Evolutionary conservation across 2,113 vertebrate species (phyloP), one percentile per base, ranked within the genome.

Genomic region (Petroica traversi): DNA sequence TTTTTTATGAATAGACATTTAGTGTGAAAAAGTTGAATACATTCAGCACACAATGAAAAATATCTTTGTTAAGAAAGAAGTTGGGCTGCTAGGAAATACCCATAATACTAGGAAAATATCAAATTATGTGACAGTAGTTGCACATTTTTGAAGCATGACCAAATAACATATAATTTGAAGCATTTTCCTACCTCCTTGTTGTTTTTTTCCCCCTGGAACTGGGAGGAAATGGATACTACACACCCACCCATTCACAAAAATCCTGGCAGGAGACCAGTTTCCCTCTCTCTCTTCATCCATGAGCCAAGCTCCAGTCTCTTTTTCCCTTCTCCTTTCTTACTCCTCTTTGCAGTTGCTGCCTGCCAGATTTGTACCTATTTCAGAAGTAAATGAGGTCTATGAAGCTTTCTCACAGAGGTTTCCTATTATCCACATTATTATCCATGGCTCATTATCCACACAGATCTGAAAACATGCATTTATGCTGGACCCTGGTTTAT

Each of bases 231-330:
- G 78, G 83, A 85, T 63, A 24, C 51, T 69, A 87, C 92, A 93
- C 82, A 95, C 92, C 85, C 94, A 82, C 80, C 92, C 97, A 98
- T 97, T 98, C 97, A 98, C 85, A 97, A 85, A 96, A 96, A 36
- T 34, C 68, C 76, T 97, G 97, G 94, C 71, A 1, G 41, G 43
- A 67, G 79, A 96, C 97, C 93, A 94, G 74, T 36, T 95, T 89
- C 66, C 78, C 81, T 81, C 71, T 88, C 71, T 88, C 62, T 94
- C 64, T 84, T 36, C 33, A n/a, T 58, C 36, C 62, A 17, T 26
- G 61, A 89, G 62, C 68, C 80, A 71, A 75, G 43, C 73, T 85
- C 57, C 0, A 4, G 61, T 80, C 78, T 88, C 49, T 61, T 54
- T 62, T 40, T 18, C 49, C 31, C 36, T 36, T 58, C 49, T 73